Conservation (phyloP, 2,113 vertebrate species). For the Percina caprodes region DNA sequence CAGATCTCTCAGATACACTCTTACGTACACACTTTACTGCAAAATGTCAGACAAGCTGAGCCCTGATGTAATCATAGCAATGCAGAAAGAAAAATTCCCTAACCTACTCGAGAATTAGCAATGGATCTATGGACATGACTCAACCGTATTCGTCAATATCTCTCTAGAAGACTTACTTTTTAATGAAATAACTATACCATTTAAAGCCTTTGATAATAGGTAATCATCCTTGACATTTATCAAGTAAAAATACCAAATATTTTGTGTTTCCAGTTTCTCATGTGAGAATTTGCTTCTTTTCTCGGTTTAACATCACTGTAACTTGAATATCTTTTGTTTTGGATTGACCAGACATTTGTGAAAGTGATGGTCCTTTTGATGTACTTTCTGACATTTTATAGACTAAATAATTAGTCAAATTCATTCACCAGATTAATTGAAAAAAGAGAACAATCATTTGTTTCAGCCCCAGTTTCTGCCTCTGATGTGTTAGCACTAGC, state of each 20-base stretch:
- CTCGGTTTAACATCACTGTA: not conserved
- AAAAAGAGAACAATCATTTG: not conserved
- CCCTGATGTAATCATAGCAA: slow-evolving; percentile 40
- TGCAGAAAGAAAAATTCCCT: slow-evolving; percentile 15
- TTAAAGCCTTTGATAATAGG: not conserved
- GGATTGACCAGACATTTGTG: not conserved
- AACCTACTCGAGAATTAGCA: slow-evolving; percentile 18
- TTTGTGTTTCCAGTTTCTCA: not conserved
- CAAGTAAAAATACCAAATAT: not conserved
- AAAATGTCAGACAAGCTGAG: not conserved
- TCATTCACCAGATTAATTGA: not conserved
- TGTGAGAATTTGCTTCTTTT: not conserved
- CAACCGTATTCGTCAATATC: not conserved
- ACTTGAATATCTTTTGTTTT: not conserved
- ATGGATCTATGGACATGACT: slow-evolving; percentile 8
- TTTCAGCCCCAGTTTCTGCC: not conserved
- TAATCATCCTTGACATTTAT: not conserved
- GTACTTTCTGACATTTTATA: not conserved
- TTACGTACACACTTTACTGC: slow-evolving; percentile 26
- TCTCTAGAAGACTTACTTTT: not conserved
- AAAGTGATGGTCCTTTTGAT: not conserved
- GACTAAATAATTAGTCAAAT: not conserved
- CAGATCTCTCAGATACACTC: slow-evolving; percentile 55
- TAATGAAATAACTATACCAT: not conserved
- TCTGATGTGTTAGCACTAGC: not conserved